Percentiles rank a stretch among this genome's conserved stretches.
phyloP scores from a whole-genome alignment of 2,888 invertebrate species.

The Isotomurus palustris region DNA sequence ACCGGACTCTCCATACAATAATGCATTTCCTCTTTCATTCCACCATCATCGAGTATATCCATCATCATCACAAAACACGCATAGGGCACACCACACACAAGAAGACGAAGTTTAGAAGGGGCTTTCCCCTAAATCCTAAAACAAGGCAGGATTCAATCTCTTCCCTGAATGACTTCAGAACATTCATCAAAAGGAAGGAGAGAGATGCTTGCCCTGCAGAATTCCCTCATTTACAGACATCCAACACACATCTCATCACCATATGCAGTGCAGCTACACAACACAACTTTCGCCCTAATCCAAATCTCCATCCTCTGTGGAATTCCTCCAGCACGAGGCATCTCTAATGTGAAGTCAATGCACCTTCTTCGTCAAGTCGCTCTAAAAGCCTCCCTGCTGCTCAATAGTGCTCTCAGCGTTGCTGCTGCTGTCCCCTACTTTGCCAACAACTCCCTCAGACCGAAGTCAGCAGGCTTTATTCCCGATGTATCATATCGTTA shows the following conservation, averaged over 20 bases:
- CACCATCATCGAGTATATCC: no score
- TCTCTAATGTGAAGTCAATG: conserved; percentile 41
- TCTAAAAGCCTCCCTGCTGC: background rate
- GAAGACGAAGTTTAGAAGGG: conserved; percentile 12
- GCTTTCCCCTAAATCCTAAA: conserved; percentile 22
- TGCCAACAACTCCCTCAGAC: no score
- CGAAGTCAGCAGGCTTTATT: no score
- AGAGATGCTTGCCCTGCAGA: background rate
- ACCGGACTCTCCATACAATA: background rate
- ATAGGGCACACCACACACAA: no score
- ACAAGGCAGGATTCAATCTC: no score
- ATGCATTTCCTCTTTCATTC: background rate
- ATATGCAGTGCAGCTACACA: background rate
- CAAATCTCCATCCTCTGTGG: conserved; percentile 35
- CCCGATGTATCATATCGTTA: no score
- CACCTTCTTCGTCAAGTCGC: conserved; percentile 41
- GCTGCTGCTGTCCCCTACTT: no score
- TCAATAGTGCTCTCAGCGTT: no score
- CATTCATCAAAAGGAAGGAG: background rate
- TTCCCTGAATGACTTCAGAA: background rate
- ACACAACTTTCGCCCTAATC: conserved; percentile 16
- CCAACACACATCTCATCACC: background rate
- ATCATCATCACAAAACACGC: no score
- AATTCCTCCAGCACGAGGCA: conserved; percentile 45
- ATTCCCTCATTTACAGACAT: background rate